Conservation (phyloP, 1,140 invertebrate species). For the Pogonomyrmex californicus region DNA sequence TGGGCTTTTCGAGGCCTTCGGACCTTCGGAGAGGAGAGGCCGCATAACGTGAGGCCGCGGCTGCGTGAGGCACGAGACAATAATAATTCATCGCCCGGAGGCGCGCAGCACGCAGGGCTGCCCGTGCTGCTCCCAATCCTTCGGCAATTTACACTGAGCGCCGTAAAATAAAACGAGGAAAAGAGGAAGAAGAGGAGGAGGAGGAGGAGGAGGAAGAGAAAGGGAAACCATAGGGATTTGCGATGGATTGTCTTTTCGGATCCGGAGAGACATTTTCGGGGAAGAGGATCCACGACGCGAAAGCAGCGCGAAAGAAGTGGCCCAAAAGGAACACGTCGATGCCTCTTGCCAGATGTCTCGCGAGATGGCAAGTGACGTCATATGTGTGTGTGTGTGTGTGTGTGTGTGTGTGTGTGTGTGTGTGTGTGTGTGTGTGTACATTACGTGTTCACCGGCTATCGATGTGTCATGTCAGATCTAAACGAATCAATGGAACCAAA, state of each 20-base stretch:
- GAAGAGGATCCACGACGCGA: constrained; percentile 43
- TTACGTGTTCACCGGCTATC: neutral
- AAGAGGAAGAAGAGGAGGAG: neutral
- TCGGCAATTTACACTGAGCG: constrained; percentile 78
- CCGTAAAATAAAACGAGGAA: constrained; percentile 69
- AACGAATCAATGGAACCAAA: neutral
- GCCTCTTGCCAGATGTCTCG: constrained; percentile 47
- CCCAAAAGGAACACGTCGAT: constrained; percentile 37
- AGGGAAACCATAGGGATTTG: constrained; percentile 34
- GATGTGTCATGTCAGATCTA: constrained; percentile 31
- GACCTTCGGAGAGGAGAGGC: constrained; percentile 46
- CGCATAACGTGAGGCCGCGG: constrained; percentile 66
- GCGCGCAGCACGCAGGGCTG: constrained; percentile 71
- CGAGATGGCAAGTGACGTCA: constrained; percentile 40
- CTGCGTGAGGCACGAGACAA: constrained; percentile 82
- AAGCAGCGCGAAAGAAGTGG: constrained; percentile 23
- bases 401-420: neutral
- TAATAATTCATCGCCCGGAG: constrained; percentile 77
- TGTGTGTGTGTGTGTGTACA: neutral
- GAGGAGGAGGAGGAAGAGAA: neutral
- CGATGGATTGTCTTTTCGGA: constrained; percentile 63
- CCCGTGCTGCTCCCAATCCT: constrained; percentile 80
- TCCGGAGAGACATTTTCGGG: constrained; percentile 45
- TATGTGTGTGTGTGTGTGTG: neutral
- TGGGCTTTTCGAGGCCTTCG: constrained; percentile 62